Conservation (phyloP, 2,797 vertebrate species). For the Podargus strigoides region DNA sequence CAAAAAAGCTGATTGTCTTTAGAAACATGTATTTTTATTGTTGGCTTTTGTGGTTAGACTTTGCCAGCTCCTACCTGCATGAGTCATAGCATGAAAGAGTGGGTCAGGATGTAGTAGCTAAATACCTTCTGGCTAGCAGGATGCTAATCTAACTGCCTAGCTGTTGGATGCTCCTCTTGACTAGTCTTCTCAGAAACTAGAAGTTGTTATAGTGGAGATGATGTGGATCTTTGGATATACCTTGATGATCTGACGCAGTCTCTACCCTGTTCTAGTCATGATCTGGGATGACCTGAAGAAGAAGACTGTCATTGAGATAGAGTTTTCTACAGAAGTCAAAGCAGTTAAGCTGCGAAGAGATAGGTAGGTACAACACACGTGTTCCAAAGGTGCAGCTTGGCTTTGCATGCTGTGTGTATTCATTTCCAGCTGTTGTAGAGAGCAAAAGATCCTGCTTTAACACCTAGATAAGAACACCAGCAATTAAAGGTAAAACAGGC, state of each 20-base stretch:
- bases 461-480: neutral
- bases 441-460: neutral
- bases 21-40: neutral
- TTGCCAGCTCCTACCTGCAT: neutral
- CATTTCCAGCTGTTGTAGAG: neutral
- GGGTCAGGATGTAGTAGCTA: fast-evolving
- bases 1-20: neutral
- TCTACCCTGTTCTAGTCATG: slow-evolving; percentile 83
- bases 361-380: slow-evolving; percentile 73
- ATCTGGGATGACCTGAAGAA: slow-evolving; percentile 99
- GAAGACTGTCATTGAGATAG: slow-evolving; percentile 98
- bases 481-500: neutral
- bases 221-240: neutral
- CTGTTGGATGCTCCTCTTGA: neutral
- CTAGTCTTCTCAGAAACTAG: neutral
- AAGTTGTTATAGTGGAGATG: neutral
- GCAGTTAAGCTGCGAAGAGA: slow-evolving; percentile 95
- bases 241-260: neutral
- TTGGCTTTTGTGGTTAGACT: neutral
- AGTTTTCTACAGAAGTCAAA: slow-evolving; percentile 98
- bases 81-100: neutral
- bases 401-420: neutral
- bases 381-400: neutral
- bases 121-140: neutral
- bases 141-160: neutral